These are phyloP conservation scores for Pollachius pollachius DNA, from an alignment of 2,113 vertebrate species.

Conservation along the genomic window DNA sequence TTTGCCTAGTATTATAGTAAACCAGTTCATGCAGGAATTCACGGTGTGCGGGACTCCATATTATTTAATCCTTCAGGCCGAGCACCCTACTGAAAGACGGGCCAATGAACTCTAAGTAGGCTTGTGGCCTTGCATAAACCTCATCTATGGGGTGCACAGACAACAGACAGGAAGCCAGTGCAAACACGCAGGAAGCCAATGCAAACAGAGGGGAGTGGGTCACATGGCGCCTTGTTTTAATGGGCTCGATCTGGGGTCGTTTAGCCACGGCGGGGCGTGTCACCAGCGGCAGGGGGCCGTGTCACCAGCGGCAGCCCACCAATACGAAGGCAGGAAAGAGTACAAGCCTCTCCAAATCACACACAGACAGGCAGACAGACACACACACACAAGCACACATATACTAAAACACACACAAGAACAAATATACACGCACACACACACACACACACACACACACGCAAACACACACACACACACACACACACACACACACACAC, in stretches of 20 bases:
- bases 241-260: slow-evolving; percentile 19
- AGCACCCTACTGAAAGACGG: neutral
- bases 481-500: neutral
- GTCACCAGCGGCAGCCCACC: slow-evolving; percentile 33
- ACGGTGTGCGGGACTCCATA: no score
- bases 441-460: neutral
- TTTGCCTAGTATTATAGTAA: no score
- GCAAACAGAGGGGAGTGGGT: slow-evolving; percentile 42
- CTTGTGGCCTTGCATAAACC: neutral
- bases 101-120: neutral
- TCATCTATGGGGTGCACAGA: neutral
- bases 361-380: neutral
- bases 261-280: slow-evolving; percentile 12
- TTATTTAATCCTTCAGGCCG: no score
- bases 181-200: slow-evolving; percentile 38
- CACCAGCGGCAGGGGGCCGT: slow-evolving; percentile 35
- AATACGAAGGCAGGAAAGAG: slow-evolving; percentile 49
- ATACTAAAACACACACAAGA: neutral
- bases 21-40: no score
- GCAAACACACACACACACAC: neutral
- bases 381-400: neutral
- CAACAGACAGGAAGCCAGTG: slow-evolving; percentile 28
- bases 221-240: slow-evolving; percentile 25
- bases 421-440: neutral
- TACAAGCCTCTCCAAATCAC: slow-evolving; percentile 18